Evolutionary conservation across 2,113 vertebrate species (phyloP), one percentile per base, ranked within the genome.

Genomic region (Elachura formosa): DNA sequence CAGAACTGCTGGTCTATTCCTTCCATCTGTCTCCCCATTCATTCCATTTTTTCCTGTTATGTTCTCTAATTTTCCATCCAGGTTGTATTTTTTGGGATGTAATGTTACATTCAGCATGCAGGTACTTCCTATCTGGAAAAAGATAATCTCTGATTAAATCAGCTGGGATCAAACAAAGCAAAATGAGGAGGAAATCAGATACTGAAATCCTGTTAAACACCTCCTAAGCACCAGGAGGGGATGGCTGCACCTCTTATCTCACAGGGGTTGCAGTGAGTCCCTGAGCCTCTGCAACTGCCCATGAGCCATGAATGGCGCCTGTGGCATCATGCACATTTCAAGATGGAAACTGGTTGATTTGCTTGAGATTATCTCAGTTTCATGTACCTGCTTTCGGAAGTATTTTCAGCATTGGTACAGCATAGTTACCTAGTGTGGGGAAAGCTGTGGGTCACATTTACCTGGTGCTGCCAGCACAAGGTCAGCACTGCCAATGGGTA

Each of bases 131-230:
- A 59, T 46, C 48, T 59, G 61, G n/a, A 46, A 87, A 67, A 62
- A 91, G 81, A 84, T 74, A 87, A 91, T 80, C 59, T 74, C 46
- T 61, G 83, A 80, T 80, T 89, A 66, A 90, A 89, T 86, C 94
- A 74, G 10, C 46, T 43, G 72, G 59, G 93, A 95, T 86, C 84
- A 92, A 94, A 94, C 48, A 45, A 62, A 80, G 46, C 34, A 41
- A 90, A 96, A 62, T 0, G 16, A 89, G 24, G 51, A 90, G 68
- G 87, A 95, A 96, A 93, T 84, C 75, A 88, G 84, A 83, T 91
- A 68, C 48, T 46, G 26, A 87, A 73, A 91, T 83, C 82, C 87
- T 85, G 62, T 87, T 85, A 52, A 82, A 82, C 92, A 41, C 33
- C 75, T 84, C 62, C 36, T 9, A 24, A 34, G 45, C 2, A 11